phyloP scores from a whole-genome alignment of 2,888 invertebrate genomes.

The Scaeva pyrastri region DNA sequence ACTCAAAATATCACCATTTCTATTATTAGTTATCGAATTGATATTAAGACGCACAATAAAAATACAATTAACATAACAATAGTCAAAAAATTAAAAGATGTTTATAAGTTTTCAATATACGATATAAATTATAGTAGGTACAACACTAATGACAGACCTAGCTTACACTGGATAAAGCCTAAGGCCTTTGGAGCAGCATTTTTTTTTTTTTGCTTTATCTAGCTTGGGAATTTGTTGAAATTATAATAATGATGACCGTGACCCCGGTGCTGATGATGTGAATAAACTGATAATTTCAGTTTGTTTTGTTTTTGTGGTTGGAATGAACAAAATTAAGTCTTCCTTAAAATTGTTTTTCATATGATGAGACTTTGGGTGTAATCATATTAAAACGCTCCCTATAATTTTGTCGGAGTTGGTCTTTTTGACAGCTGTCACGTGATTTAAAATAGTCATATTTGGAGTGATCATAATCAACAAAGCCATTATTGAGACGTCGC shows the following conservation, averaged over 20 bases:
- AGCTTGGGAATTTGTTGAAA: not conserved
- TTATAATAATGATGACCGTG: not conserved
- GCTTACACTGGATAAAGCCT: constrained; percentile 7
- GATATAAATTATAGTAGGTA: constrained; percentile 11
- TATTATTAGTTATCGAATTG: not conserved
- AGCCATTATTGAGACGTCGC: no score
- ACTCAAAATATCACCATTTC: no score
- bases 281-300: constrained; percentile 9
- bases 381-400: no score
- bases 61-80: constrained; percentile 13
- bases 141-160: constrained; percentile 7
- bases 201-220: not conserved
- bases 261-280: not conserved
- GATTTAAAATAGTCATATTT: no score
- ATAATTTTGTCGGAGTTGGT: no score
- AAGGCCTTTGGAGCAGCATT: not conserved
- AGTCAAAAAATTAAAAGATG: constrained; percentile 12
- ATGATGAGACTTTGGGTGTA: no score
- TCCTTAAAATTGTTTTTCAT: no score
- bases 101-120: constrained; percentile 1
- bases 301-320: no score
- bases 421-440: no score
- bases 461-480: no score
- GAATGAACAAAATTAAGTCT: no score
- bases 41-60: not conserved